Base-by-base conservation (phyloP, 2,797 vertebrate genomes). In the Prionace glauca region DNA sequence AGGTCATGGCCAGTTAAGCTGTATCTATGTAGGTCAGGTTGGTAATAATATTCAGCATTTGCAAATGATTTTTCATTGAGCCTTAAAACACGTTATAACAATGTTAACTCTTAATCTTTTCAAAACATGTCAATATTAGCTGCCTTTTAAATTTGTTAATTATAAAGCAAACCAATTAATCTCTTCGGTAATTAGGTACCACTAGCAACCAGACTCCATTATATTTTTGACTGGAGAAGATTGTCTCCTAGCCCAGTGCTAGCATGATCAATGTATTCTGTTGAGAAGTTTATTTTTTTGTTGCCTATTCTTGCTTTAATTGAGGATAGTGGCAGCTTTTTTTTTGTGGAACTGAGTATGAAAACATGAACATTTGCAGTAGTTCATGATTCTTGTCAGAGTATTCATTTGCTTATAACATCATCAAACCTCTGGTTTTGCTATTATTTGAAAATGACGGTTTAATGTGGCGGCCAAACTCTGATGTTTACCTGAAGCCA, bases 241-340 rank as follows among this genome's bases (percentile, higher is more conserved):
- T 96, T 96, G 95, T 62, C 96, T 96, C 96, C 96, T 96, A 96
- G 96, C 96, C 96, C 96, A 96, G 96, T 96, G 96, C 2, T 96
- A 96, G 95, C 3, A 5, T 79, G 95, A 96, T 97, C 96, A 96
- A 96, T 96, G 96, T 96, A 90, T 96, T 96, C 96, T 96, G 5
- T 0, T 96, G 96, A 97, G 97, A 96, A 10, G 3, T 77, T 77
- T 3, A 67, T 96, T 97, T 96, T 97, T 96, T 96, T 96, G 96
- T 96, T 96, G 96, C 96, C 95, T 96, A 96, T 94, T 56, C 5
- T 56, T 96, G 96, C 97, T 97, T 96, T 96, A 96, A 96, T 96
- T 97, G 96, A 90, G 87, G n/a, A 56, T 74, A 74, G 22, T 62
- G 11, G 26, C 11, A 14, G 29, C 18, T 90, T 18, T 62, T n/a